Percentiles rank a stretch among this genome's conserved stretches.
Evolutionary conservation across 2,888 invertebrate species (phyloP).

Genomic region (Tetropium fuscum): DNA sequence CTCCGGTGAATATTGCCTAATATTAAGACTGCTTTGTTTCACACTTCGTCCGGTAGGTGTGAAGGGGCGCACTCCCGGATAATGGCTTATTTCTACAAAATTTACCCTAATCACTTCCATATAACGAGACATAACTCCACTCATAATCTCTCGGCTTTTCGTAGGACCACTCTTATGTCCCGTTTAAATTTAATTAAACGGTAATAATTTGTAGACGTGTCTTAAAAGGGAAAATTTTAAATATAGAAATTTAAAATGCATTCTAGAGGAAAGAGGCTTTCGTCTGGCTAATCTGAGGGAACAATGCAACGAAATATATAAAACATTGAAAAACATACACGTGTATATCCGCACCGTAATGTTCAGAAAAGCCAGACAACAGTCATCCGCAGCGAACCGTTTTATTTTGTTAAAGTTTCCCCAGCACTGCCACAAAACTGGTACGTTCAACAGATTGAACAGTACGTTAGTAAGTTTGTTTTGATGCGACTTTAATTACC

Average conservation of each 20-base stretch:
- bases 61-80: constrained; percentile 2
- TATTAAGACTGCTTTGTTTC: constrained; percentile 22
- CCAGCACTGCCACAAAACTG: constrained; percentile 2
- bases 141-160: constrained; percentile 29
- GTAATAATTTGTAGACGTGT: too few relatives aligned
- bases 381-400: too few relatives aligned
- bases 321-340: too few relatives aligned
- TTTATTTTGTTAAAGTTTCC: constrained; percentile 17
- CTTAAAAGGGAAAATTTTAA: too few relatives aligned
- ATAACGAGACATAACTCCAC: constrained; percentile 35
- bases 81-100: constrained; percentile 35
- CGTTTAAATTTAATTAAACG: too few relatives aligned
- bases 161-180: too few relatives aligned
- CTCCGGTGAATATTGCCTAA: constrained; percentile 30
- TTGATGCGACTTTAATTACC: constrained; percentile 24
- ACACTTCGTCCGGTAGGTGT: constrained; percentile 1
- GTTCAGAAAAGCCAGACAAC: too few relatives aligned
- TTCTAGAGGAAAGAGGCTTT: too few relatives aligned
- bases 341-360: too few relatives aligned
- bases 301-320: constrained; percentile 4
- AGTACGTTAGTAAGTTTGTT: constrained; percentile 17
- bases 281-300: background rate
- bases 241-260: too few relatives aligned
- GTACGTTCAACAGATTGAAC: constrained; percentile 19
- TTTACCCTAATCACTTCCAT: constrained; percentile 36